Evolutionary conservation across 2,113 vertebrate genomes (phyloP), one percentile per base, ranked within the genome.

Genomic region (Ochotona curzoniae): DNA sequence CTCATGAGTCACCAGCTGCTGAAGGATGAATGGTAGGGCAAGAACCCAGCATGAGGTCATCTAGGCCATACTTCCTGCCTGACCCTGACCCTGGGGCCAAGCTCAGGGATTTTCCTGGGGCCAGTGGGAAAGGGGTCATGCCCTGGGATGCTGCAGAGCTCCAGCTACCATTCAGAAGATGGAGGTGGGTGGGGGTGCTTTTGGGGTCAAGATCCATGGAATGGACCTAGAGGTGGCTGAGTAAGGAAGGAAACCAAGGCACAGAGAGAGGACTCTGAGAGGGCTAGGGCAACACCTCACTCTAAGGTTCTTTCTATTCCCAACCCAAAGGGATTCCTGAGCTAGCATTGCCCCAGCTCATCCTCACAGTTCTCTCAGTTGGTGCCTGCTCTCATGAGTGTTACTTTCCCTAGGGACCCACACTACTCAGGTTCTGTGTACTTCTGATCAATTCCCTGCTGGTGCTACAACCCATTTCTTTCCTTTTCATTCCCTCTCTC

Each of bases 11-110:
- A 96, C 76, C 1, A 66, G 44, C 67, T 96, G 87, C 90, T 2
- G 49, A 79, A 9, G 85, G 93, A 91, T 90, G 61, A 93, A 76
- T 44, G 2, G 63, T 61, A 71, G 83, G 83, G 91, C 89, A 83
- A 89, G 74, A 89, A 57, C 87, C 94, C 90, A 95, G 63, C 87
- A 89, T 95, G 93, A 96, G 83, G 95, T 96, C 96, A 96, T 95
- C 93, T 86, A 86, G 87, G 84, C 60, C 91, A 93, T 12, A 60
- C 63, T 96, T 93, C 91, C 93, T 14, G 35, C 84, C 83, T 95
- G 96, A 94, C 94, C 96, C 78, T 7, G 20, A 76, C 18, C 67
- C 67, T 69, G 32, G 51, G 83, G 83, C 93, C 89, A 93, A 82
- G 75, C 85, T 95, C 73, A 85, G 82, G 95, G 95, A 95, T 84